Base-by-base conservation (phyloP, 2,113 vertebrate species). In the Notiomystis cincta region DNA sequence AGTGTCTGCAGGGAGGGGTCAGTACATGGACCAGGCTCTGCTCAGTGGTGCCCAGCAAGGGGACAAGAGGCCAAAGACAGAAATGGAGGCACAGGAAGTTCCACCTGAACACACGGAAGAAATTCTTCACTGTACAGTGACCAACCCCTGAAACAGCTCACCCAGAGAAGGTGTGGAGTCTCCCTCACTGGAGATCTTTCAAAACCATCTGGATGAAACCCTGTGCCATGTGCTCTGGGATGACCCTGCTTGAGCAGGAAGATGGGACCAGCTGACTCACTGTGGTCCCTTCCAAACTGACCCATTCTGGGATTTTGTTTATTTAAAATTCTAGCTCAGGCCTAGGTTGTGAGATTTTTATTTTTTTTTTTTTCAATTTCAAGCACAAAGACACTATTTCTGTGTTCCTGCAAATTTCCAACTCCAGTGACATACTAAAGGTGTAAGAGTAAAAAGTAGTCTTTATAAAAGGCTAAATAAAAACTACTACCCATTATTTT, bases 131-230 rank as follows among this genome's bases (percentile, higher is more conserved):
- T 19, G 28, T 15, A 1, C 12, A 38, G 19, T 10, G 54, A 15
- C 22, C 1, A 0, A 0, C 0, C 45, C 51, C 3, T 2, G 3
- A 10, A 28, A 45, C 22, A 38, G 19, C 45, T 61, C 1, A 0
- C 19, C 1, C 64, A 69, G 38, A 53, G 12, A 60, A 23, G 2
- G 1, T 28, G 6, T 60, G 38, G 18, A 33, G 2, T 53, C 13
- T 28, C 13, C n/a, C 23, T 45, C 23, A 13, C 38, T 38, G 19
- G 64, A 78, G 33, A 16, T 0, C 0, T 33, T 28, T 18, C 44
- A 51, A 23, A 87, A 13, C 33, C 2, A 13, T 11, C 12, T 54
- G 38, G 16, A n/a, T 1, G 0, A 5, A 54, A 15, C 27, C 13
- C 48, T 56, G 25, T 87, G 30, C 30, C 40, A 15, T 25, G 16